Evolutionary conservation across 2,888 invertebrate species (phyloP).

Genomic region (Nomada fucata): DNA sequence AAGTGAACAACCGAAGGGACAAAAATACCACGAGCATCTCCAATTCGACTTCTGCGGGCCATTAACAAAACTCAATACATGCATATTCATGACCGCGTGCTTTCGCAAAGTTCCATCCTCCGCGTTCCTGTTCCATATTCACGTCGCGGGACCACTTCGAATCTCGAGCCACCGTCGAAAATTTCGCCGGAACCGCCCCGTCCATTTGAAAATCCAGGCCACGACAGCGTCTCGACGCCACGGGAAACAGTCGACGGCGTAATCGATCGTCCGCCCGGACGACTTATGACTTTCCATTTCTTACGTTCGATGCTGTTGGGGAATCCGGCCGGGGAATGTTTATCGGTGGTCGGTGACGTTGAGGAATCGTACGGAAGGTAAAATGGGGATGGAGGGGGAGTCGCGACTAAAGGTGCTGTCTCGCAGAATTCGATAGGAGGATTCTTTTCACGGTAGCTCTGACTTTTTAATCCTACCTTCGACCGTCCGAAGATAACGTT

Average conservation of each 20-base stretch:
- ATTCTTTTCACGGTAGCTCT: constrained; percentile 62
- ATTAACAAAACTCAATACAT: constrained; percentile 51
- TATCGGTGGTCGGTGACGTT: constrained; percentile 69
- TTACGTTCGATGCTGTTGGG: constrained; percentile 62
- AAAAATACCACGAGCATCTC: constrained; percentile 20
- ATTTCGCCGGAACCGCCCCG: constrained; percentile 37
- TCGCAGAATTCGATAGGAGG: constrained; percentile 61
- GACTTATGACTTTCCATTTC: constrained; percentile 71
- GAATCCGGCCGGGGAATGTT: constrained; percentile 63
- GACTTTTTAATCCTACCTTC: constrained; percentile 68
- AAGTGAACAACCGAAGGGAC: neutral
- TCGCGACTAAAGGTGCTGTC: constrained; percentile 50
- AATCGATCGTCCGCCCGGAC: constrained; percentile 63
- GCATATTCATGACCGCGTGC: constrained; percentile 40
- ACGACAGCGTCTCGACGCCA: constrained; percentile 30
- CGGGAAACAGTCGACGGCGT: constrained; percentile 19
- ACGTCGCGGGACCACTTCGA: constrained; percentile 28
- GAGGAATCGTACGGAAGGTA: constrained; percentile 64
- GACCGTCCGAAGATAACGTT: constrained; percentile 51
- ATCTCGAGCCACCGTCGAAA: constrained; percentile 28
- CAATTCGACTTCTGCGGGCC: constrained; percentile 42
- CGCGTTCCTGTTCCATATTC: constrained; percentile 54
- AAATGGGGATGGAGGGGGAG: constrained; percentile 28
- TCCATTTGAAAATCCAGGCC: constrained; percentile 40
- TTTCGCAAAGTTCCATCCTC: constrained; percentile 40